Conservation (phyloP, 2,888 invertebrate species). For the Rhodophaea formosa region DNA sequence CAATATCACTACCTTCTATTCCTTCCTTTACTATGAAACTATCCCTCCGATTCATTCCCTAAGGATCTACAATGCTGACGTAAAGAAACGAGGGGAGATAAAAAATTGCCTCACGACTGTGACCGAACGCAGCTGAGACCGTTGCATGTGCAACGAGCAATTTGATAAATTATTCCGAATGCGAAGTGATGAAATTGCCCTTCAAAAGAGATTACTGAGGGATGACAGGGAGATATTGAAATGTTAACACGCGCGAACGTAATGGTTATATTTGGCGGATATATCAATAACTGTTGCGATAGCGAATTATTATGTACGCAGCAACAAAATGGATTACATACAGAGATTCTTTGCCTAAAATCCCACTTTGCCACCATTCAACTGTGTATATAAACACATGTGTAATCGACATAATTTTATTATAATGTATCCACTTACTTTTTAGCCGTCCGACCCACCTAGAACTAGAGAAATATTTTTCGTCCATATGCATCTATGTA, state of each 20-base stretch:
- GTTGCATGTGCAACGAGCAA: slow-evolving; percentile 69
- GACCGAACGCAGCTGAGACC: slow-evolving; percentile 64
- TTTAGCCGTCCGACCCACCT: background rate
- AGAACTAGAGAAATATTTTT: background rate
- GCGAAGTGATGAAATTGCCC: slow-evolving; percentile 62
- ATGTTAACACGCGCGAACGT: slow-evolving; percentile 14
- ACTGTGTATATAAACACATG: too few species aligned
- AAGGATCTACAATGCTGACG: slow-evolving; percentile 57
- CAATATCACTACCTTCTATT: background rate
- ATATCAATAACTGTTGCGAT: too few species aligned
- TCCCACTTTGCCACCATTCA: too few species aligned
- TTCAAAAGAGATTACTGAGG: slow-evolving; percentile 47
- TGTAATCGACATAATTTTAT: too few species aligned
- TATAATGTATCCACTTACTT: too few species aligned
- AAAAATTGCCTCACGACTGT: slow-evolving; percentile 66
- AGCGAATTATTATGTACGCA: too few species aligned
- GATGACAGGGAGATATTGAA: slow-evolving; percentile 27
- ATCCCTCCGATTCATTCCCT: slow-evolving; percentile 58
- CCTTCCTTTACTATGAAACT: slow-evolving; percentile 15
- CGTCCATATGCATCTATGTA: too few species aligned
- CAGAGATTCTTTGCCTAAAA: too few species aligned
- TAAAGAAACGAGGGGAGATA: slow-evolving; percentile 53
- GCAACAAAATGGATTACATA: too few species aligned
- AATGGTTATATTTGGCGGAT: too few species aligned
- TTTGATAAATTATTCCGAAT: slow-evolving; percentile 76